These are phyloP conservation scores for Drosophila rufa DNA, from an alignment of 1,140 invertebrate species.

Conservation along the genomic window DNA sequence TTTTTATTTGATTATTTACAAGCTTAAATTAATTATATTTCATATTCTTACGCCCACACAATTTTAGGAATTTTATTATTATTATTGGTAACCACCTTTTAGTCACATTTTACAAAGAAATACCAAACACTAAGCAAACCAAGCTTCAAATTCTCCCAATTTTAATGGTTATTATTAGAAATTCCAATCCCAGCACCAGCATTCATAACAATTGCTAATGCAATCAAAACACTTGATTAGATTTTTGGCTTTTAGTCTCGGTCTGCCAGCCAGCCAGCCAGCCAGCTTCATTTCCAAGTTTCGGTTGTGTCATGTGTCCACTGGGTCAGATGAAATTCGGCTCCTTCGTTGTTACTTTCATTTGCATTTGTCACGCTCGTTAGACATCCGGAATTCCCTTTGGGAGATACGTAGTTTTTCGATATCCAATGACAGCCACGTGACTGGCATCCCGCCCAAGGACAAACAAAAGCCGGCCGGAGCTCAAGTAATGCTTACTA, in stretches of 20 bases:
- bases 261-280: not conserved
- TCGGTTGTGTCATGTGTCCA: conserved; percentile 30
- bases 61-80: too few relatives aligned
- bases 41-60: too few relatives aligned
- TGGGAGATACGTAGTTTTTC: conserved; percentile 52
- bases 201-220: conserved; percentile 36
- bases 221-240: conserved; percentile 45
- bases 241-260: conserved; percentile 19
- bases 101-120: not conserved
- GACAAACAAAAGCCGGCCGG: not conserved
- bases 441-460: conserved; percentile 50
- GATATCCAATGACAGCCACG: conserved; percentile 68
- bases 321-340: conserved; percentile 46
- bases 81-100: too few relatives aligned
- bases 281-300: not conserved
- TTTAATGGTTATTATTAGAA: not conserved
- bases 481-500: conserved; percentile 22
- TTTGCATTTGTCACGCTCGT: conserved; percentile 77
- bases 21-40: too few relatives aligned
- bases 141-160: not conserved
- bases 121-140: not conserved
- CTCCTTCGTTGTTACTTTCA: conserved; percentile 31
- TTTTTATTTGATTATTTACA: too few relatives aligned
- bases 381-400: conserved; percentile 65
- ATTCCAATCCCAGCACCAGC: not conserved